phyloP scores from a whole-genome alignment of 53 echinoderm and acorn worm species.

The Patiria pectinifera region DNA sequence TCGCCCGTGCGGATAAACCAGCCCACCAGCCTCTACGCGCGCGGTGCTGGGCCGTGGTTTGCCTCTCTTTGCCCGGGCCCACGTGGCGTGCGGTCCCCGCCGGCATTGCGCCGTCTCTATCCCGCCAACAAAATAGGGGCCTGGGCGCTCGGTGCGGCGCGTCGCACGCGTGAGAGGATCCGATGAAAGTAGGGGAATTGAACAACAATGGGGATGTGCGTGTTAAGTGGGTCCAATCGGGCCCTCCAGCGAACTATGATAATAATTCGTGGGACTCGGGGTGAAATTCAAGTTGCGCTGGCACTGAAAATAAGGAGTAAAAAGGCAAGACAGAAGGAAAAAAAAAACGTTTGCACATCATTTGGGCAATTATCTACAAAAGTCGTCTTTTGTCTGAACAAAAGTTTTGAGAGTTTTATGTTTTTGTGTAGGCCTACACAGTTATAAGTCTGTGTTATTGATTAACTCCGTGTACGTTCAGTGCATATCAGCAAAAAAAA shows the following conservation, averaged over 20 bases:
- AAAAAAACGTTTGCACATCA: background rate
- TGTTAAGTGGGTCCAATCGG: conserved; percentile 64
- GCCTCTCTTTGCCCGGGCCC: conserved; percentile 10
- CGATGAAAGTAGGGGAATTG: conserved; percentile 59
- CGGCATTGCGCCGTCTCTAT: conserved; percentile 55
- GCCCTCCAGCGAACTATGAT: conserved; percentile 49
- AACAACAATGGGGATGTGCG: conserved; percentile 46
- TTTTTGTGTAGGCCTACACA: too few relatives aligned
- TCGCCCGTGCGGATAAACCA: conserved; percentile 47
- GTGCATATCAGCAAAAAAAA: background rate
- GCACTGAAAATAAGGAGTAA: background rate
- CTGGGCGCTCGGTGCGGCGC: conserved; percentile 29
- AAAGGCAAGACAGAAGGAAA: background rate
- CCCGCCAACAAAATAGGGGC: conserved; percentile 40
- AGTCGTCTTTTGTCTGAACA: too few relatives aligned
- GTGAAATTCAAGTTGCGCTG: conserved; percentile 11
- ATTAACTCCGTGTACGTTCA: background rate
- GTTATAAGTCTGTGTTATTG: too few relatives aligned
- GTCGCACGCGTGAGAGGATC: conserved; percentile 45
- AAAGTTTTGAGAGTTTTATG: background rate
- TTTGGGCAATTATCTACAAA: background rate
- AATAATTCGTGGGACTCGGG: conserved; percentile 44
- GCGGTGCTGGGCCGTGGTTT: conserved; percentile 54
- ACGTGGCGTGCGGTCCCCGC: conserved; percentile 58
- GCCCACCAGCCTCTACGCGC: conserved; percentile 51